Conservation (phyloP, 2,113 vertebrate genomes). For the Semnornis frantzii region DNA sequence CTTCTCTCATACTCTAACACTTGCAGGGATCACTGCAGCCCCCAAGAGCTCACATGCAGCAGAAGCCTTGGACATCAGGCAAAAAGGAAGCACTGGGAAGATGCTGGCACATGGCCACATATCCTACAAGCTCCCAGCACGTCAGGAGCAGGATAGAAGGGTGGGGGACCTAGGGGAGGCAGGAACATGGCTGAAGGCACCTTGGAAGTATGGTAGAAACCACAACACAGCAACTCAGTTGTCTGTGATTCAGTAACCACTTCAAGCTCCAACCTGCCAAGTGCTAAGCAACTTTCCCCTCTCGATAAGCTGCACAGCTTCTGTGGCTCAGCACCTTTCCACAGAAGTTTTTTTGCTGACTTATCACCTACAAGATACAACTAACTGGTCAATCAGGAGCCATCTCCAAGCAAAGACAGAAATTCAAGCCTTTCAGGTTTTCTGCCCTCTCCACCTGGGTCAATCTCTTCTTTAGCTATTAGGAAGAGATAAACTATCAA, state of each 20-base stretch:
- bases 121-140: neutral
- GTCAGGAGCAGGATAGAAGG: neutral
- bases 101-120: neutral
- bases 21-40: neutral
- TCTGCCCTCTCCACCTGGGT: neutral
- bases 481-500: neutral
- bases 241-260: constrained; percentile 5
- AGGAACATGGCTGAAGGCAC: constrained; percentile 4
- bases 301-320: neutral
- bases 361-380: neutral
- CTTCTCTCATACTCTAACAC: neutral
- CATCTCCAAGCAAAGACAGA: neutral
- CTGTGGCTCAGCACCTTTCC: constrained; percentile 4
- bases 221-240: neutral
- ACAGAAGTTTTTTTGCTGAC: neutral
- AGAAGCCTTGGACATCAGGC: neutral
- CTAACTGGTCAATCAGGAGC: constrained; percentile 37
- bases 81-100: neutral
- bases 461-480: neutral
- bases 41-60: neutral
- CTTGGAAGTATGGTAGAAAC: neutral
- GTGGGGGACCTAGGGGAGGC: neutral
- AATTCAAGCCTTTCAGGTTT: neutral
- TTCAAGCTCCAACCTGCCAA: constrained; percentile 28
- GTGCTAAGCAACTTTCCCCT: neutral